Percentiles rank a stretch among this genome's conserved stretches.
These are phyloP conservation scores for Andrena fulva DNA, from an alignment of 2,888 invertebrate species.

Conservation along the genomic window DNA sequence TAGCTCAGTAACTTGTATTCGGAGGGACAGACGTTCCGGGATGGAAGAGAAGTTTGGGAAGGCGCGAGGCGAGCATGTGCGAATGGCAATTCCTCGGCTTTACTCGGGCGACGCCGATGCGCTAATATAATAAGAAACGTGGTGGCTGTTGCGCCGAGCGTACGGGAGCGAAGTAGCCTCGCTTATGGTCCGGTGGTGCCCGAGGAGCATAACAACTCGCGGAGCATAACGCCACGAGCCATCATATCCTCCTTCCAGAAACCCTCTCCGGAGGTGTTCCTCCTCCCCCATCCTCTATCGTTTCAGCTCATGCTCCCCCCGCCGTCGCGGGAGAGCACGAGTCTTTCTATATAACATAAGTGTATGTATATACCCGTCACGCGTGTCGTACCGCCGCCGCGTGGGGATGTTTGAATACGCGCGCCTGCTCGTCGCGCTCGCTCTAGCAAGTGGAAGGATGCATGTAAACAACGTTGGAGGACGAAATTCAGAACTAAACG, in stretches of 20 bases:
- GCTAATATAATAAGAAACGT: conserved; percentile 83
- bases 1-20: neutral
- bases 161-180: conserved; percentile 78
- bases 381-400: conserved; percentile 38
- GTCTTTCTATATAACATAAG: conserved; percentile 26
- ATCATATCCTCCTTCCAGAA: conserved; percentile 84
- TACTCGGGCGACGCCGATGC: conserved; percentile 81
- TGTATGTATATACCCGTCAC: conserved; percentile 56
- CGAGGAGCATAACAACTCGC: conserved; percentile 84
- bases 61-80: neutral
- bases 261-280: conserved; percentile 70
- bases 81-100: conserved; percentile 53
- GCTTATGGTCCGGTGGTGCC: conserved; percentile 84
- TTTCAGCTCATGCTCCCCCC: conserved; percentile 39
- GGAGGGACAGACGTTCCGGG: neutral
- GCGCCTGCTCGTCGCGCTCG: conserved; percentile 2
- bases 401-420: conserved; percentile 32
- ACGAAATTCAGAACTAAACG: neutral
- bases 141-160: conserved; percentile 72
- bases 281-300: conserved; percentile 52
- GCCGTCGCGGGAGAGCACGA: conserved; percentile 47
- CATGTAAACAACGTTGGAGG: conserved; percentile 10
- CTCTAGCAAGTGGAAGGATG: conserved; percentile 41
- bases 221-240: conserved; percentile 84
- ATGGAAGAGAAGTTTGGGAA: neutral